Percentiles rank a stretch among this genome's conserved stretches.
Conservation (phyloP, 1,140 invertebrate genomes). For the Carcinoscorpius rotundicauda region DNA sequence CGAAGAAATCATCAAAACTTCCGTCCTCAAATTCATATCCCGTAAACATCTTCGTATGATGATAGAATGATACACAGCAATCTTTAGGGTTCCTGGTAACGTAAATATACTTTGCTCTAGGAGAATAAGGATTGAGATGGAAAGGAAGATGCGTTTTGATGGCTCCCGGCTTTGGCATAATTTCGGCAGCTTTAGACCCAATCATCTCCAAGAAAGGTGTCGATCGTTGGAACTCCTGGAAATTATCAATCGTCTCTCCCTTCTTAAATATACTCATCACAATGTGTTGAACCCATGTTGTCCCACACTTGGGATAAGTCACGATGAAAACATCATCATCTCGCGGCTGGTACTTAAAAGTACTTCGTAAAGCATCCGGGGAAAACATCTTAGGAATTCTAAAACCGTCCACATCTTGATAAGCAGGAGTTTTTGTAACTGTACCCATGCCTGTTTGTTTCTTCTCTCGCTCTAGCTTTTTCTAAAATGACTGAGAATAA, state of each 20-base stretch:
- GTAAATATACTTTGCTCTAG: conserved; percentile 22
- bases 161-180: conserved; percentile 9
- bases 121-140: conserved; percentile 12
- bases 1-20: conserved; percentile 9
- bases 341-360: background rate
- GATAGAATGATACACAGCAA: conserved; percentile 3
- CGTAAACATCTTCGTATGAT: conserved; percentile 3
- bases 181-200: conserved; percentile 7
- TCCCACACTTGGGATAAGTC: conserved; percentile 29
- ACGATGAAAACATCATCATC: conserved; percentile 30
- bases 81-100: conserved; percentile 20
- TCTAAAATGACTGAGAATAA: too few relatives aligned
- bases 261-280: conserved; percentile 3
- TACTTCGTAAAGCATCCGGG: background rate
- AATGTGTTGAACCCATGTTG: conserved; percentile 3
- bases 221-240: conserved; percentile 3
- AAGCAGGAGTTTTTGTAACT: background rate
- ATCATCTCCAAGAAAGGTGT: conserved; percentile 12
- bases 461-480: too few relatives aligned
- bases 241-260: background rate
- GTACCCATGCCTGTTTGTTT: too few relatives aligned
- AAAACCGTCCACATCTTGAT: conserved; percentile 1
- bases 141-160: conserved; percentile 19
- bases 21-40: conserved; percentile 18
- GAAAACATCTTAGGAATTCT: background rate